These are phyloP conservation scores for Archocentrus centrarchus DNA, from an alignment of 2,113 vertebrate species.

Conservation along the genomic window DNA sequence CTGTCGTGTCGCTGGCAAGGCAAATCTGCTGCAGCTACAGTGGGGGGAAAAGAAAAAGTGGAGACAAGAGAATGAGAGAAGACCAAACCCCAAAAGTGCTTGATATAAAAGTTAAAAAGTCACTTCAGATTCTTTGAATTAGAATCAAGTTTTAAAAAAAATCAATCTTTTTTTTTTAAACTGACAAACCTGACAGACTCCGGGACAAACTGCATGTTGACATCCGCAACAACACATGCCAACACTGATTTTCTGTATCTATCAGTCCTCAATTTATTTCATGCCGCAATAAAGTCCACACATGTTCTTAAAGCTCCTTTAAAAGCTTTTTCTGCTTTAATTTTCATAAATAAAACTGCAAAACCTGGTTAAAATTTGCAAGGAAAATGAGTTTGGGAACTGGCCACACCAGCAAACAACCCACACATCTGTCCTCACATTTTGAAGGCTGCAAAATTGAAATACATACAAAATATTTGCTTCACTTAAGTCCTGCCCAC, in stretches of 20 bases:
- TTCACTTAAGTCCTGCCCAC: not conserved
- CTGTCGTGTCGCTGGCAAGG: slow-evolving; percentile 3
- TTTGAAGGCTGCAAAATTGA: not conserved
- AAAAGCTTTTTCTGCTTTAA: not conserved
- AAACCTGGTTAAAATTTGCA: not conserved
- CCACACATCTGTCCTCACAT: not conserved
- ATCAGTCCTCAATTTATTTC: not conserved
- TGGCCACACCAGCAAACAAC: not conserved
- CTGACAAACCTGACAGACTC: not conserved
- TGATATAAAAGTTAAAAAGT: not conserved
- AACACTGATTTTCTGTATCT: not conserved
- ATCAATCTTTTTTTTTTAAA: not conserved
- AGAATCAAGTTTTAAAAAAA: not conserved
- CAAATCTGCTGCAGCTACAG: slow-evolving; percentile 22
- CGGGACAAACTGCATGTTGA: not conserved
- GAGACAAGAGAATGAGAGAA: not conserved
- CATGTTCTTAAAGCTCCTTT: not conserved
- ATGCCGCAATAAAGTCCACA: not conserved
- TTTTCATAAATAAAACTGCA: not conserved
- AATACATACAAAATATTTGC: not conserved
- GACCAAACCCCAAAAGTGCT: not conserved
- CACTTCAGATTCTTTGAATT: not conserved
- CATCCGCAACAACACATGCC: not conserved
- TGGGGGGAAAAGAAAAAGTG: not conserved
- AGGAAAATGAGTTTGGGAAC: not conserved